These are phyloP conservation scores for Cyprinodon brontotheroides DNA, from an alignment of 2,113 vertebrate species.

Conservation along the genomic window DNA sequence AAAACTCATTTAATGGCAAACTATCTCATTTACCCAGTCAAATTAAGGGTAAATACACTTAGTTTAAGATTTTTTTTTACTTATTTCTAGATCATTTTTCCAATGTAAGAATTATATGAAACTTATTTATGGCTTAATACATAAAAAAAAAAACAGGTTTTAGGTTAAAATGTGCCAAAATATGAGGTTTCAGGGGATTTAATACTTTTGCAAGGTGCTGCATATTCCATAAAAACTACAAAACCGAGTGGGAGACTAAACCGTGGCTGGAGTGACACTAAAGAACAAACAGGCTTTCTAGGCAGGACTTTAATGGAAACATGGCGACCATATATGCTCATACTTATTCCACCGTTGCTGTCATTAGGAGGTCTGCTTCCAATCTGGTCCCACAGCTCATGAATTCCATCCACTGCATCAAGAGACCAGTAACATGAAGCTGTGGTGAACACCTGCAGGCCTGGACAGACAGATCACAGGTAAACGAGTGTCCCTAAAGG, in stretches of 20 bases:
- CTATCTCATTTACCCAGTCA: too few relatives aligned
- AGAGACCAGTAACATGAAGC: slow-evolving; percentile 96
- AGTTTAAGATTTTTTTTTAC: too few relatives aligned
- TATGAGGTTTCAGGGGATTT: not conserved
- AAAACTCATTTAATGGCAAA: too few relatives aligned
- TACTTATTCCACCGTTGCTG: slow-evolving; percentile 78
- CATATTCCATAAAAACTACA: not conserved
- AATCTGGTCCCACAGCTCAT: slow-evolving; percentile 84
- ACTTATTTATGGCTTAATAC: not conserved
- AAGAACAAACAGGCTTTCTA: slow-evolving; percentile 42
- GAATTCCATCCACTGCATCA: slow-evolving; percentile 89
- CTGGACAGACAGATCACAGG: slow-evolving; percentile 74
- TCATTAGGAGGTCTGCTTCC: slow-evolving; percentile 85
- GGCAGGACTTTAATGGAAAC: slow-evolving; percentile 3
- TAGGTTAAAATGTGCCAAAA: not conserved
- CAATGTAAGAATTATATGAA: not conserved
- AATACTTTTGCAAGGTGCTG: not conserved
- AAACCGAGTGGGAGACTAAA: slow-evolving; percentile 33
- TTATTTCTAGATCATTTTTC: too few relatives aligned
- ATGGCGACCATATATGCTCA: slow-evolving; percentile 55
- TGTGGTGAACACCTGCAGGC: slow-evolving; percentile 87
- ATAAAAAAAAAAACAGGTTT: not conserved
- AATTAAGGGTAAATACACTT: too few relatives aligned
- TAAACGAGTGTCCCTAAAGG: slow-evolving; percentile 44
- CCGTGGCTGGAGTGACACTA: slow-evolving; percentile 36